phyloP scores from a whole-genome alignment of 1,140 invertebrate genomes.

The Melipona quadrifasciata region DNA sequence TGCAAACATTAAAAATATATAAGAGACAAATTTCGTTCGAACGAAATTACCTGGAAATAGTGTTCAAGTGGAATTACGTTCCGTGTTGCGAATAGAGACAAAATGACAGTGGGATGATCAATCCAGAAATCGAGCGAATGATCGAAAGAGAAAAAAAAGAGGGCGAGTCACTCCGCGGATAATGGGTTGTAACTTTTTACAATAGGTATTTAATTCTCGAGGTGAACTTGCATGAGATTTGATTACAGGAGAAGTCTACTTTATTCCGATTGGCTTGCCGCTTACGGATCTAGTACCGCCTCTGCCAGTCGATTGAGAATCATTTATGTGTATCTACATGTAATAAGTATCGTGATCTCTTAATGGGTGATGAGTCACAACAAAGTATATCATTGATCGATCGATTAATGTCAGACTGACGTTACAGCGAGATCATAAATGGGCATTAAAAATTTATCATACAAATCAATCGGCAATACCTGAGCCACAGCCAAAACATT shows the following conservation, averaged over 20 bases:
- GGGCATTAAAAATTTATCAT: neutral
- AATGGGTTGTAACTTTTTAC: neutral
- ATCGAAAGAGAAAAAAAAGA: neutral
- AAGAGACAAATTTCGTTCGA: neutral
- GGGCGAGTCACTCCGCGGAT: neutral
- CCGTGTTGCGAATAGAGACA: neutral
- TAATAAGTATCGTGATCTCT: neutral
- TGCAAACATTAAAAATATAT: neutral
- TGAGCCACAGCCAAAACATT: neutral
- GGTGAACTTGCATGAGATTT: constrained; percentile 4
- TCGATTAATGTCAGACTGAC: neutral
- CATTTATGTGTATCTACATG: constrained; percentile 12
- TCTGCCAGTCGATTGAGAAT: constrained; percentile 21
- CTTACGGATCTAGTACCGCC: constrained; percentile 39
- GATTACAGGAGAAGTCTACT: constrained; percentile 21
- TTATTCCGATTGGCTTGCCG: constrained; percentile 33
- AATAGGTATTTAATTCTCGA: neutral
- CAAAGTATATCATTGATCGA: constrained; percentile 8
- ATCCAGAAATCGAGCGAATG: too few relatives aligned
- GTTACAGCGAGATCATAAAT: neutral
- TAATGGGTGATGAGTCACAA: constrained; percentile 16
- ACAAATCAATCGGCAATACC: neutral
- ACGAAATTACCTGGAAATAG: neutral
- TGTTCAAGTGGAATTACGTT: neutral
- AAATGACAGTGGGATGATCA: too few relatives aligned